These are phyloP conservation scores for Aotus griseimembra DNA, from an alignment of 2,797 vertebrate genomes.

Conservation along the genomic window DNA sequence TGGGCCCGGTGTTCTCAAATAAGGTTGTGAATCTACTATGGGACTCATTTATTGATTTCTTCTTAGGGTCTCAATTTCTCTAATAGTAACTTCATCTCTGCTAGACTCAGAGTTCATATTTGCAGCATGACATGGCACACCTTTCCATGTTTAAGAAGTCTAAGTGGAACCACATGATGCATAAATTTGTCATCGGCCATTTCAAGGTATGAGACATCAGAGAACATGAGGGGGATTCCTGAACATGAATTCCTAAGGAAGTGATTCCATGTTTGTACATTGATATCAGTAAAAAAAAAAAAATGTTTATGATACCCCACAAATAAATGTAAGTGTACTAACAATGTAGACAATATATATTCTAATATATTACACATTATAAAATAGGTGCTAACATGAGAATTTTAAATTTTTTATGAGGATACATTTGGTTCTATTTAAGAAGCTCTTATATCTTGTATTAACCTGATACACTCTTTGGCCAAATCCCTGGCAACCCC, in stretches of 20 bases:
- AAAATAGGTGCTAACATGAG: not conserved
- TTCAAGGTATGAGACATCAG: conserved; percentile 88
- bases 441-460: not conserved
- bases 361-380: not conserved
- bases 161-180: conserved; percentile 91
- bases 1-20: not conserved
- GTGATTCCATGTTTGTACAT: not conserved
- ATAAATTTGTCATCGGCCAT: conserved; percentile 90
- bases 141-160: conserved; percentile 92
- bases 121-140: conserved; percentile 90
- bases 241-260: not conserved
- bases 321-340: not conserved
- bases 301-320: not conserved
- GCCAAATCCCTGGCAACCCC: not conserved
- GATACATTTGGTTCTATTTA: conserved; percentile 9
- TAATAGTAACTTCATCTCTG: conserved; percentile 9
- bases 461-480: not conserved
- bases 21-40: not conserved
- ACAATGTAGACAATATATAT: not conserved
- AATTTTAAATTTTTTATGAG: not conserved
- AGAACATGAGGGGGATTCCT: not conserved
- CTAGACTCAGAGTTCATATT: conserved; percentile 88
- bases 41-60: not conserved
- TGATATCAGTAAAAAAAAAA: not conserved
- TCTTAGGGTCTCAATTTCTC: not conserved